Base-by-base conservation (phyloP, 2,888 invertebrate genomes). In the Harpagoxenus sublaevis region DNA sequence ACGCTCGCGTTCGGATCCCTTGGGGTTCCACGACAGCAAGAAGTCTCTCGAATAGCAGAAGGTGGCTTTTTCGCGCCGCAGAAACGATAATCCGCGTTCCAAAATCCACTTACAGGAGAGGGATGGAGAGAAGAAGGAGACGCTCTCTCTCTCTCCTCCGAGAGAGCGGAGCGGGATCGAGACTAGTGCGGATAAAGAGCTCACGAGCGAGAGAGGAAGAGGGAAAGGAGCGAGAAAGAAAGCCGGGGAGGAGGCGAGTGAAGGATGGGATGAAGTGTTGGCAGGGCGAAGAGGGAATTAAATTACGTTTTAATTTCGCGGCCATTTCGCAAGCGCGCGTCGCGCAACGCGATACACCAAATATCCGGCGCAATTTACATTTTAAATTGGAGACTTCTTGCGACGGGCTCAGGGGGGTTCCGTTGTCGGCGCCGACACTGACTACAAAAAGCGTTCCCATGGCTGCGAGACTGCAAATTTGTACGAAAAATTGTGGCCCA, bases 221-320 rank as follows among this genome's bases (percentile, higher is more conserved):
- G 62, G 51, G 23, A 48, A 62, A 66, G 74, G 60, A 71, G 35
- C 60, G 81, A 77, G 45, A 84, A 63, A 35, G 70, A 86, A 68
- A 66, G 35, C 42, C 15, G 10, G 23, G 9, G 9, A 39, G 55
- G 15, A 39, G 31, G 18, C 39, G 65, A 8, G 65, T 45, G 45
- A 8, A 42, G 23, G 66, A 66, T 0, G 62, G n/a, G 68, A 45
- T 15, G 55, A 53, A 23, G 53, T 28, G 68, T n/a, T 10, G 48
- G 51, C n/a, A 39, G 28, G 9, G 70, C 28, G 55, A 35, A n/a
- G 66, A 77, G 71, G 57, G 93, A 94, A 94, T 94, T 92, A 94
- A 94, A 94, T 94, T 93, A 94, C 94, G 92, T 93, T 94, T 94
- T 94, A 94, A 94, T 94, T 94, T 94, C 93, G 93, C 92, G 92